Evolutionary conservation across 2,797 vertebrate species (phyloP).

Genomic region (Sarcophilus harrisii): DNA sequence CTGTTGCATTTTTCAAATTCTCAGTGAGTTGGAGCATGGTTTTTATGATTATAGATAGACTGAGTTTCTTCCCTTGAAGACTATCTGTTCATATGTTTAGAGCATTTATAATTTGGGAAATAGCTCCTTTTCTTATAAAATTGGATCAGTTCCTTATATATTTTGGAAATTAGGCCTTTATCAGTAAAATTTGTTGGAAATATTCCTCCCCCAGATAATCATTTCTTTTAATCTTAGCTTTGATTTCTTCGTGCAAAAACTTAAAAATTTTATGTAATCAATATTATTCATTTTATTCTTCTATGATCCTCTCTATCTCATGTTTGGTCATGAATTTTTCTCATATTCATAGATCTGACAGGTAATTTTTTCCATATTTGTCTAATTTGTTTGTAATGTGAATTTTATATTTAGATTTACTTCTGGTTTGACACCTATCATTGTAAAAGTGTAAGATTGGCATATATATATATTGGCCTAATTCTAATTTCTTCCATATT

Average conservation of each 20-base stretch:
- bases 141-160: background rate
- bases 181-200: background rate
- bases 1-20: background rate
- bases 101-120: background rate
- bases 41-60: background rate
- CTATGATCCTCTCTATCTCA: background rate
- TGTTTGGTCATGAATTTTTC: background rate
- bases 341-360: background rate
- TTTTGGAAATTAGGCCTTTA: background rate
- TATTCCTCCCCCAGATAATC: background rate
- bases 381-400: background rate
- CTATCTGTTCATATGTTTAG: background rate
- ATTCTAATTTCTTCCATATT: background rate
- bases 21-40: background rate
- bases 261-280: background rate
- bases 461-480: too few relatives aligned
- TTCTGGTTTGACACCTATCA: background rate
- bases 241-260: background rate
- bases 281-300: background rate
- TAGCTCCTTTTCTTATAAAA: background rate
- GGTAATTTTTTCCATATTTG: background rate
- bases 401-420: background rate
- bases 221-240: background rate
- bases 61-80: background rate
- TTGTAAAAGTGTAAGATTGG: background rate